Conservation (phyloP, 2,888 invertebrate species). For the Anoplius nigerrimus region DNA sequence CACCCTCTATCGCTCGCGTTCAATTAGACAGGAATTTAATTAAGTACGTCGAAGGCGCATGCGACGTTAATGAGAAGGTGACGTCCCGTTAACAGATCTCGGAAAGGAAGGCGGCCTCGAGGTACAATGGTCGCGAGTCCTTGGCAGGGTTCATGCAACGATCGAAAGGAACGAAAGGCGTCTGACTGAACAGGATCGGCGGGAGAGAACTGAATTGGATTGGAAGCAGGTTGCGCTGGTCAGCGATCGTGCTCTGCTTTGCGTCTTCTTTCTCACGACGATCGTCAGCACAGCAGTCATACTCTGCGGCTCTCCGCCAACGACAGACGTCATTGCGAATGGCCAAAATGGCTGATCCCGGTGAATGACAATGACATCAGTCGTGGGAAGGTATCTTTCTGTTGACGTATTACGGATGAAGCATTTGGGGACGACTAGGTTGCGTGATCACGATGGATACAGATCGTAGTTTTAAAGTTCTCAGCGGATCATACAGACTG, state of each 20-base stretch:
- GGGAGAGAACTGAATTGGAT: slow-evolving; percentile 88
- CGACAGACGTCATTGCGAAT: slow-evolving; percentile 52
- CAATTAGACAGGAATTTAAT: too few relatives aligned
- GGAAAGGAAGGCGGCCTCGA: slow-evolving; percentile 76
- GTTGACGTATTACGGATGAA: too few relatives aligned
- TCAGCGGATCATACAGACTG: too few relatives aligned
- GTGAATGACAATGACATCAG: too few relatives aligned
- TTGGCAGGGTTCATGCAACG: slow-evolving; percentile 83
- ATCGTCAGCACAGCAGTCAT: slow-evolving; percentile 88
- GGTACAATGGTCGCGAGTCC: slow-evolving; percentile 81
- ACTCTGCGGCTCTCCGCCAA: slow-evolving; percentile 81
- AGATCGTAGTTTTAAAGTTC: too few relatives aligned
- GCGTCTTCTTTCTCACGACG: slow-evolving; percentile 86
- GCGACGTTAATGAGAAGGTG: not conserved
- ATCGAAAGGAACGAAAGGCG: slow-evolving; percentile 89
- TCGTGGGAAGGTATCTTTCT: too few relatives aligned
- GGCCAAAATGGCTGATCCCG: too few relatives aligned
- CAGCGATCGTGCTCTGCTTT: slow-evolving; percentile 86
- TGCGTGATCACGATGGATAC: too few relatives aligned
- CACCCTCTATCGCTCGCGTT: too few relatives aligned
- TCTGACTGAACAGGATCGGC: slow-evolving; percentile 85
- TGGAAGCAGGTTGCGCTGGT: slow-evolving; percentile 90
- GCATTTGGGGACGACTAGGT: too few relatives aligned
- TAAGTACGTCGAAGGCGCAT: not conserved
- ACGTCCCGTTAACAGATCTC: slow-evolving; percentile 46